phyloP scores from a whole-genome alignment of 2,797 vertebrate genomes.

The Danionella dracula region DNA sequence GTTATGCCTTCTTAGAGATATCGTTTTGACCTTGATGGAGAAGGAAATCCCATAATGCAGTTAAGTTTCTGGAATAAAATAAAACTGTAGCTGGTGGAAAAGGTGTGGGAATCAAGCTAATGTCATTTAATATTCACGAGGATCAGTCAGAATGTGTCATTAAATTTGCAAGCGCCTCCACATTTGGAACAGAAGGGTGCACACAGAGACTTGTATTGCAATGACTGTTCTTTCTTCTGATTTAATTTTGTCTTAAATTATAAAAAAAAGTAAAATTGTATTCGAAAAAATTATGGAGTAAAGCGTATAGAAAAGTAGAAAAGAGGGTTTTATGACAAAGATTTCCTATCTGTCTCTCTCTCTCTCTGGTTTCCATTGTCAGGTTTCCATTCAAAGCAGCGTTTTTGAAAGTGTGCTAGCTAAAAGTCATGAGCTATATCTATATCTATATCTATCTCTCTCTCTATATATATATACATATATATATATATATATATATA shows the following conservation, averaged over 20 bases:
- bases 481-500: not conserved
- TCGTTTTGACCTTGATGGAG: not conserved
- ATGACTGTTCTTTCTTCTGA: too few relatives aligned
- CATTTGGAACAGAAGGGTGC: not conserved
- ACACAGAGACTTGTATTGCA: not conserved
- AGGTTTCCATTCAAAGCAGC: too few relatives aligned
- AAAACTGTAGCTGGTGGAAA: not conserved
- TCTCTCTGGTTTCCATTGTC: too few relatives aligned
- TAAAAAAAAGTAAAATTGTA: too few relatives aligned
- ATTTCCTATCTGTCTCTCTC: too few relatives aligned
- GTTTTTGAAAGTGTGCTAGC: too few relatives aligned
- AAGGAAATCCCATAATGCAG: not conserved
- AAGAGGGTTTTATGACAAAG: too few relatives aligned
- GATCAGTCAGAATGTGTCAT: not conserved
- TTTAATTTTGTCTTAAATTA: too few relatives aligned
- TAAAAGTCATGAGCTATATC: too few relatives aligned
- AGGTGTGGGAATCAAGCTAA: not conserved
- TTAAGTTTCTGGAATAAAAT: not conserved
- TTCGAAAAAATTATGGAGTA: too few relatives aligned
- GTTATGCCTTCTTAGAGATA: not conserved
- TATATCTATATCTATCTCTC: too few relatives aligned
- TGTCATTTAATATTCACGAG: not conserved
- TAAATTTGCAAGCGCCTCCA: not conserved
- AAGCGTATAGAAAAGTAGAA: too few relatives aligned
- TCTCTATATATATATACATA: not conserved